Evolutionary conservation across 2,888 invertebrate species (phyloP).

Genomic region (Orthosia cruda): DNA sequence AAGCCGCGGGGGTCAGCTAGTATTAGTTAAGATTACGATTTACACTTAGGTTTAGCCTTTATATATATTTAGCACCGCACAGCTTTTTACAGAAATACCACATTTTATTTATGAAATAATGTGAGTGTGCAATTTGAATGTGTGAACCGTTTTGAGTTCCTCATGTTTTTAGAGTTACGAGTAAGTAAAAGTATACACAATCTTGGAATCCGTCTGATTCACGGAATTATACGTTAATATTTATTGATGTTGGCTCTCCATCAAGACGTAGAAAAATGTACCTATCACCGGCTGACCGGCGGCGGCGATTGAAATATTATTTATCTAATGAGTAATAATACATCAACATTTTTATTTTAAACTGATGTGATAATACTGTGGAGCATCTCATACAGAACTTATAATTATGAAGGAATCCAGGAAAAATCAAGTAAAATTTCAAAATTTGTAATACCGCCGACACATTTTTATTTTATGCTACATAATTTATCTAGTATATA

Average conservation of each 20-base stretch:
- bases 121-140: not conserved
- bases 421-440: too few species aligned
- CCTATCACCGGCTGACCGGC: not conserved
- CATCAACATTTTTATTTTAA: conserved; percentile 4
- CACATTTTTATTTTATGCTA: too few species aligned
- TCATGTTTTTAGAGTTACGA: not conserved
- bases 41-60: too few species aligned
- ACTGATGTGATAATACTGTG: too few species aligned
- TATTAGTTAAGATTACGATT: too few species aligned
- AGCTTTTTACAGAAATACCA: too few species aligned
- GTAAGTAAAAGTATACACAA: not conserved
- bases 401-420: too few species aligned
- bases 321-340: not conserved
- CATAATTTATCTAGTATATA: too few species aligned
- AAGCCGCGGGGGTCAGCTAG: too few species aligned
- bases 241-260: conserved; percentile 37
- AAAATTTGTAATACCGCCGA: too few species aligned
- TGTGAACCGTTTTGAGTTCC: not conserved
- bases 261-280: conserved; percentile 42
- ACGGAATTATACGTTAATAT: conserved; percentile 13
- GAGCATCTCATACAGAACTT: not conserved
- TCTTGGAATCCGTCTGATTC: conserved; percentile 21
- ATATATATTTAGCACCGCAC: too few species aligned
- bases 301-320: conserved; percentile 10
- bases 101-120: too few species aligned